Percentiles rank a stretch among this genome's conserved stretches.
These are phyloP conservation scores for Hemibagrus wyckioides DNA, from an alignment of 2,113 vertebrate genomes.

Conservation along the genomic window DNA sequence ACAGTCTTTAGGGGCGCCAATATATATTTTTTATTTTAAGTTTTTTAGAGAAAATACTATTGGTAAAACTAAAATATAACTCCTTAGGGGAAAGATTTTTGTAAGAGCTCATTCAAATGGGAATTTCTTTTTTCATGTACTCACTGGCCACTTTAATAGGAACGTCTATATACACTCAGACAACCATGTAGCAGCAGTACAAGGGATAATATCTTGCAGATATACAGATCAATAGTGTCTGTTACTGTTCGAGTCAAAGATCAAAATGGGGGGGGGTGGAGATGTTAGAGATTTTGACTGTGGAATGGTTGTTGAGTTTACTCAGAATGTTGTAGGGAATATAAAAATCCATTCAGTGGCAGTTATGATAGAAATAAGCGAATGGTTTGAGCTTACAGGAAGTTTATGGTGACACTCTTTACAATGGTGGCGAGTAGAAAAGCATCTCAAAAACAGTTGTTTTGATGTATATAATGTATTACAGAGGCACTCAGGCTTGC, in stretches of 20 bases:
- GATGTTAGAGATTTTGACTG: neutral
- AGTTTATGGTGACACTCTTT: neutral
- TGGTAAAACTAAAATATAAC: neutral
- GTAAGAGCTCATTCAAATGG: neutral
- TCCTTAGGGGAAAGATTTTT: neutral
- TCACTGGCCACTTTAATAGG: neutral
- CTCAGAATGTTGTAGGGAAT: neutral
- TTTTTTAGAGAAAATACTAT: neutral
- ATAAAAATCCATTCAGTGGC: neutral
- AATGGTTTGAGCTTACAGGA: neutral
- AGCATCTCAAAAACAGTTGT: neutral
- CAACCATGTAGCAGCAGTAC: neutral
- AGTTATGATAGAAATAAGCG: neutral
- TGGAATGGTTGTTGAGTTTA: neutral
- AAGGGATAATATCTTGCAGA: neutral
- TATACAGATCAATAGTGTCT: neutral
- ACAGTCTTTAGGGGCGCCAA: neutral
- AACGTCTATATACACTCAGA: neutral
- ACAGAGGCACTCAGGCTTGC: neutral
- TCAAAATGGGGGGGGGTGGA: neutral
- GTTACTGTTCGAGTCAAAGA: too few relatives aligned
- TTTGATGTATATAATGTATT: too few relatives aligned
- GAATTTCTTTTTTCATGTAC: neutral
- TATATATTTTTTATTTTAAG: neutral
- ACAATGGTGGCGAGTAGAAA: neutral